These are phyloP conservation scores for Pristiophorus japonicus DNA, from an alignment of 2,113 vertebrate genomes.

Conservation along the genomic window DNA sequence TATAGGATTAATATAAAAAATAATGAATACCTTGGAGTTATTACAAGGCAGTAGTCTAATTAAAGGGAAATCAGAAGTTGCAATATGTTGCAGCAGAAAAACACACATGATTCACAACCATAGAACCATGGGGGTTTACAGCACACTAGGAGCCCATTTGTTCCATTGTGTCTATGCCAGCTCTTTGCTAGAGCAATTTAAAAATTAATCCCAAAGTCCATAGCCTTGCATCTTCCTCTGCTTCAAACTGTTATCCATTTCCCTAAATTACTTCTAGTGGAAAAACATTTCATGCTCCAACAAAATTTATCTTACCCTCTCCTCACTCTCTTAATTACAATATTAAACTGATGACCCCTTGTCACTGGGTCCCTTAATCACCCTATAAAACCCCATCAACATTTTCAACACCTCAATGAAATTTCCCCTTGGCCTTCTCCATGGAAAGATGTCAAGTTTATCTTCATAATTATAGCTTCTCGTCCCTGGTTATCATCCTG, in stretches of 20 bases:
- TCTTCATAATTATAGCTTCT: neutral
- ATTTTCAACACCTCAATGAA: neutral
- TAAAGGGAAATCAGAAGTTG: neutral
- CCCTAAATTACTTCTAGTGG: neutral
- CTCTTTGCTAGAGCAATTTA: neutral
- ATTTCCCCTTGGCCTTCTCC: neutral
- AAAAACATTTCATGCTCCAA: neutral
- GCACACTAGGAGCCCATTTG: neutral
- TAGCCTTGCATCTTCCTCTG: neutral
- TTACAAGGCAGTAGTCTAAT: neutral
- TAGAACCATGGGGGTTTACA: neutral
- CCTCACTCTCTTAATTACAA: neutral
- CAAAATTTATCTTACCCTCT: neutral
- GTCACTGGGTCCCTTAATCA: neutral
- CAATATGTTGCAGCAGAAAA: neutral
- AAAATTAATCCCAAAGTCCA: neutral
- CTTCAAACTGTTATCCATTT: neutral
- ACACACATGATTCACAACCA: neutral
- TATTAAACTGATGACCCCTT: neutral
- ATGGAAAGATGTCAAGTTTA: neutral
- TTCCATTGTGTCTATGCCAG: neutral
- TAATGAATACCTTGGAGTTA: neutral
- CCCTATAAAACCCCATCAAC: neutral
- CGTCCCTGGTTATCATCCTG: neutral
- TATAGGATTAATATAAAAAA: neutral